These are phyloP conservation scores for Hemiprocne comata DNA, from an alignment of 2,113 vertebrate species.

Conservation along the genomic window DNA sequence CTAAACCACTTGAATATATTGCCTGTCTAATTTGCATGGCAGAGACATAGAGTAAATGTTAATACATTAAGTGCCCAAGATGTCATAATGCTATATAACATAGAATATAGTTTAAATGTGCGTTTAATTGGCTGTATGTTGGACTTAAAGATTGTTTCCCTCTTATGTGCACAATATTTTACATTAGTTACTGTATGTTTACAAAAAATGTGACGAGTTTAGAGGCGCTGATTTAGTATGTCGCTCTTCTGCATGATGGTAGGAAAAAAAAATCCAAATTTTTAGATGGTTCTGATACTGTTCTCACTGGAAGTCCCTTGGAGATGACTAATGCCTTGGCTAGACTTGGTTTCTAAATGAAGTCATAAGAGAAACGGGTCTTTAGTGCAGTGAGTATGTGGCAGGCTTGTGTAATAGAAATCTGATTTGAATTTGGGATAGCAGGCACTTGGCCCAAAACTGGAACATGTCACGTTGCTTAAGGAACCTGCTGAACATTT, in stretches of 20 bases:
- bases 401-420: neutral
- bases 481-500: neutral
- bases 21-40: neutral
- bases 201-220: neutral
- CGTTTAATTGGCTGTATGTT: neutral
- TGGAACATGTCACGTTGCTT: neutral
- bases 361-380: neutral
- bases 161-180: neutral
- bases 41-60: neutral
- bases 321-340: neutral
- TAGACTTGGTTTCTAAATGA: neutral
- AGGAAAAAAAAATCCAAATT: neutral
- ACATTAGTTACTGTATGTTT: neutral
- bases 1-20: neutral
- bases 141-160: neutral
- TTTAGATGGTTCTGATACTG: neutral
- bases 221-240: neutral
- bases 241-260: neutral
- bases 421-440: conserved; percentile 8
- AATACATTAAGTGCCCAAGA: neutral
- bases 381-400: neutral
- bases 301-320: neutral
- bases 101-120: neutral
- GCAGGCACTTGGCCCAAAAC: neutral
- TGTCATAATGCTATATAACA: neutral